phyloP scores from a whole-genome alignment of 2,888 invertebrate genomes.

The Lacanobia wlatinum region DNA sequence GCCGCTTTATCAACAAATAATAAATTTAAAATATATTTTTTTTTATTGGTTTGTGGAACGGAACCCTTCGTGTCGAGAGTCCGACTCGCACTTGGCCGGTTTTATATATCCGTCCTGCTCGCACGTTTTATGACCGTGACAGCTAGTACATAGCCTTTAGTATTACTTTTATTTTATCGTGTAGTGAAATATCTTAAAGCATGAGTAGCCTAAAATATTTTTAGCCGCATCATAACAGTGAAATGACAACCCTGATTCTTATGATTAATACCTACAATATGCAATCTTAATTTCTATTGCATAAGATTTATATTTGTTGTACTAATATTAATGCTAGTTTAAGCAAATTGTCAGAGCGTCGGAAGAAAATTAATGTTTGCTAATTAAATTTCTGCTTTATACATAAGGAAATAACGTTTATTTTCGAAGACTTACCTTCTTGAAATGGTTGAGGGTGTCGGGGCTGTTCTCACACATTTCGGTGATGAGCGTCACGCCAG shows the following conservation, averaged over 20 bases:
- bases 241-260: constrained; percentile 13
- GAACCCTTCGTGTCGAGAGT: no score
- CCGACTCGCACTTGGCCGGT: no score
- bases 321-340: constrained; percentile 22
- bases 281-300: constrained; percentile 10
- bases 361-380: neutral
- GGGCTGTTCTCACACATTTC: constrained; percentile 99
- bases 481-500: constrained; percentile 99
- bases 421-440: constrained; percentile 94
- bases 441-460: constrained; percentile 99
- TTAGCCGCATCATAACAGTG: neutral
- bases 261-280: constrained; percentile 5
- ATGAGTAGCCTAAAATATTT: neutral
- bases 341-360: constrained; percentile 13
- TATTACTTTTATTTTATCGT: neutral
- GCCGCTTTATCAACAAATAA: no score
- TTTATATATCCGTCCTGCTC: neutral
- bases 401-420: neutral
- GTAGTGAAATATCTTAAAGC: neutral
- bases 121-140: neutral
- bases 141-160: neutral
- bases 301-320: constrained; percentile 31
- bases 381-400: constrained; percentile 14
- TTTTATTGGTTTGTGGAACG: no score
- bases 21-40: no score